Evolutionary conservation across 2,113 vertebrate genomes (phyloP), one percentile per base, ranked within the genome.

Genomic region (Brachyhypopomus occidentalis): DNA sequence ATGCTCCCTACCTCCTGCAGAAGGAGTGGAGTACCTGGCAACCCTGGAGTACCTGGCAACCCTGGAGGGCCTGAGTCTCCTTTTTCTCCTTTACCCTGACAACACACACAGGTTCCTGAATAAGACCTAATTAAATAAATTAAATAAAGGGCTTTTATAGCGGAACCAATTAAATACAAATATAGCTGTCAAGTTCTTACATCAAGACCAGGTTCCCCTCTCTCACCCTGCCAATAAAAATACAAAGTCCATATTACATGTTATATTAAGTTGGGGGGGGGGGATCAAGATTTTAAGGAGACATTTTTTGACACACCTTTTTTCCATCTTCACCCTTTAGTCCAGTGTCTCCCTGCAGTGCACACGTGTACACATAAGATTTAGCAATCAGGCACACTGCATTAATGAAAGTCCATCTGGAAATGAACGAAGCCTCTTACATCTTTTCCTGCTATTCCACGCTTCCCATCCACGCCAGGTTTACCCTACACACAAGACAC

Each of bases 401-500:
- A 64, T 38, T 41, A 2, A 70, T 81, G 17, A 62, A 56, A 12
- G 38, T n/a, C 14, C 17, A 34, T 25, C 48, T 45, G 6, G 5
- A 56, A 69, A 5, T 34, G 22, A 8, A 25, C 14, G 27, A 58
- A 41, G 74, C 2, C 16, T 34, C 91, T 88, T 83, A 94, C 94
- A 79, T 93, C 89, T 84, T 91, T 93, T 81, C 91, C 94, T 25
- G 90, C 30, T 63, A 88, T 63, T 74, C 94, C 94, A 60, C 92
- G 89, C 84, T 95, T 95, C 34, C 94, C 94, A 52, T 94, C 94
- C 20, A 90, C 84, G 72, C 93, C 93, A 66, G 94, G 79, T 86
- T 87, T 91, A 23, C 94, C 94, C 94, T 95, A 78, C 2, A 72
- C 48, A 88, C 27, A 48, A 79, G 14, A 84, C 4, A 83, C 34